Conservation (phyloP, 2,113 vertebrate genomes). For the Monarcha castaneiventris region DNA sequence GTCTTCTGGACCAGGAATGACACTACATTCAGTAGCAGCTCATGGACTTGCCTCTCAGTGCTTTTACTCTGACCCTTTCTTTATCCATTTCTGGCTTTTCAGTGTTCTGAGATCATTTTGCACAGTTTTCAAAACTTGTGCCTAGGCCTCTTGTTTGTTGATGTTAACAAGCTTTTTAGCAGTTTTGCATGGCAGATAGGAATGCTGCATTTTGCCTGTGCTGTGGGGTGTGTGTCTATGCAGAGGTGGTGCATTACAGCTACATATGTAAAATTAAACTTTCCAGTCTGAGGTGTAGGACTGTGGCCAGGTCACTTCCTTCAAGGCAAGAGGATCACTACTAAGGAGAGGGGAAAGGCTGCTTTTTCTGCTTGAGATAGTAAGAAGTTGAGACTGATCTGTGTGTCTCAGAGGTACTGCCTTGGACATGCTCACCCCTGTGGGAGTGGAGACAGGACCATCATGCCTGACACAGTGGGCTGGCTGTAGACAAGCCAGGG, state of each 20-base stretch:
- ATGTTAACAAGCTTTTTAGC: neutral
- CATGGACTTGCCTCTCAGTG: neutral
- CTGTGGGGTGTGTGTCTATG: neutral
- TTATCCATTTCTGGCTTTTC: neutral
- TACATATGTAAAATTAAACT: neutral
- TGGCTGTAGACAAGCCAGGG: neutral
- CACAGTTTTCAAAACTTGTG: neutral
- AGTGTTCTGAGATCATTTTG: neutral
- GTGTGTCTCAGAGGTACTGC: neutral
- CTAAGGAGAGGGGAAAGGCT: neutral
- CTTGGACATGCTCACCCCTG: neutral
- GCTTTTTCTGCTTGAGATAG: neutral
- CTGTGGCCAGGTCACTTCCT: neutral
- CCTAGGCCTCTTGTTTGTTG: neutral
- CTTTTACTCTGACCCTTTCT: neutral
- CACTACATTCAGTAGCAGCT: neutral
- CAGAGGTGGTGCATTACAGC: neutral
- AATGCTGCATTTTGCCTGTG: neutral
- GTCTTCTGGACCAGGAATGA: neutral
- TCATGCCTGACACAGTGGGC: fast-evolving
- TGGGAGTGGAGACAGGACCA: neutral
- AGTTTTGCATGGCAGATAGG: neutral
- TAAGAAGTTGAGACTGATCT: neutral
- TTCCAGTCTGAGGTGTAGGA: neutral
- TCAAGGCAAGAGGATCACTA: neutral